Evolutionary conservation across 2,113 vertebrate species (phyloP).

Genomic region (Salvelinus namaycush): DNA sequence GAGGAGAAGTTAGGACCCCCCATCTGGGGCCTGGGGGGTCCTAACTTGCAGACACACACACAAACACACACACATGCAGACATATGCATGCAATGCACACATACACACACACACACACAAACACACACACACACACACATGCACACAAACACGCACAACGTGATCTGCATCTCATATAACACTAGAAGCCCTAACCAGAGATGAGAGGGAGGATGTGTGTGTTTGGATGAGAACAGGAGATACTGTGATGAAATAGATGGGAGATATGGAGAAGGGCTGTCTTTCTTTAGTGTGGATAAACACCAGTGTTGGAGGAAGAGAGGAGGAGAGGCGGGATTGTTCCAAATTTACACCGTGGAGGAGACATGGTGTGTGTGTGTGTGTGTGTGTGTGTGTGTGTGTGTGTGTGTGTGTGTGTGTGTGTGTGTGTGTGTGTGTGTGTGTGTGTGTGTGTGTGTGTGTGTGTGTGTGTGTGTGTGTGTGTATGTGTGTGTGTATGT

Average conservation of each 20-base stretch:
- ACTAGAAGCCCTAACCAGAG: conserved; percentile 38
- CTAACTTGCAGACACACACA: neutral
- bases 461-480: neutral
- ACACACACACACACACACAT: conserved; percentile 2
- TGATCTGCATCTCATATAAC: conserved; percentile 25
- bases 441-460: neutral
- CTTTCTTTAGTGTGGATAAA: conserved; percentile 13
- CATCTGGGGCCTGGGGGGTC: conserved; percentile 33
- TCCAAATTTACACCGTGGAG: neutral
- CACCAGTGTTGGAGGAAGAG: neutral
- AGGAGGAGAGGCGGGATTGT: no score
- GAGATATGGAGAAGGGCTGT: neutral
- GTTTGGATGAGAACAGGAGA: conserved; percentile 9
- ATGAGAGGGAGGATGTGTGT: conserved; percentile 43
- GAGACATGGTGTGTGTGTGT: neutral
- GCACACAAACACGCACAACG: neutral
- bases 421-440: conserved; percentile 3
- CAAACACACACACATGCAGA: neutral
- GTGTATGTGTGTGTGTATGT: conserved; percentile 12
- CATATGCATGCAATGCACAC: neutral
- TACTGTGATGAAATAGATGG: neutral
- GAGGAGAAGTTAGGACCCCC: no score
- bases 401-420: conserved; percentile 10
- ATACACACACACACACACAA: neutral
- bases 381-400: neutral